phyloP scores from a whole-genome alignment of 2,797 vertebrate species.

The Discoglossus pictus region DNA sequence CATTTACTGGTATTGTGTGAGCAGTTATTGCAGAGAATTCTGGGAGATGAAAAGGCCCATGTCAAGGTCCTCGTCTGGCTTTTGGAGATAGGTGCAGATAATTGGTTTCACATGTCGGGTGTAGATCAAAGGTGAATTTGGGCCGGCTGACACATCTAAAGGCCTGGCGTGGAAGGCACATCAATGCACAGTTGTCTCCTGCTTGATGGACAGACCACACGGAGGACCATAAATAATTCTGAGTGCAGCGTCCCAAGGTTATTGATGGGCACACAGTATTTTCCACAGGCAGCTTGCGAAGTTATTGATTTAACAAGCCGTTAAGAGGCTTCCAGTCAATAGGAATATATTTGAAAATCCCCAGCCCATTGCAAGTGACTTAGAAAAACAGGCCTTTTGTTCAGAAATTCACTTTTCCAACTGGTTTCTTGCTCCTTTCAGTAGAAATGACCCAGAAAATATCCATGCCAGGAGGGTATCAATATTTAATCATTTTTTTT shows the following conservation, averaged over 20 bases:
- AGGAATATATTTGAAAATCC: conserved; percentile 34
- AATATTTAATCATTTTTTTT: conserved; percentile 13
- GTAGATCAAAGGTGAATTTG: no score
- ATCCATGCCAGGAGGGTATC: conserved; percentile 1
- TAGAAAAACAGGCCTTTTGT: conserved; percentile 31
- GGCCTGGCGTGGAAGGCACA: no score
- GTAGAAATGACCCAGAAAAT: conserved; percentile 8
- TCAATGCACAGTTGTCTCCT: not conserved
- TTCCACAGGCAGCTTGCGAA: conserved; percentile 25
- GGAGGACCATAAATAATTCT: conserved; percentile 16
- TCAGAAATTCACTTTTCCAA: conserved; percentile 28
- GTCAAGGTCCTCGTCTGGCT: no score
- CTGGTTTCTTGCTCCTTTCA: conserved; percentile 11
- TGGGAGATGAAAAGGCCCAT: no score
- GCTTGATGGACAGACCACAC: conserved; percentile 16
- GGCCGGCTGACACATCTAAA: no score
- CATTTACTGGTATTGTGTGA: no score
- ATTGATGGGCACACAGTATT: conserved; percentile 28
- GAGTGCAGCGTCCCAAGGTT: conserved; percentile 19
- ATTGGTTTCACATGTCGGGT: no score
- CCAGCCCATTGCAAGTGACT: conserved; percentile 13
- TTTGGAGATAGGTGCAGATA: no score
- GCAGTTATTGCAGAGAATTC: no score
- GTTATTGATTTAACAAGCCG: conserved; percentile 38
- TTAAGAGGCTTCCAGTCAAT: conserved; percentile 28